Percentiles rank a stretch among this genome's conserved stretches.
These are phyloP conservation scores for Tethya wilhelma DNA, from an alignment of 37 sponge, comb jelly and placozoan species.

Conservation along the genomic window DNA sequence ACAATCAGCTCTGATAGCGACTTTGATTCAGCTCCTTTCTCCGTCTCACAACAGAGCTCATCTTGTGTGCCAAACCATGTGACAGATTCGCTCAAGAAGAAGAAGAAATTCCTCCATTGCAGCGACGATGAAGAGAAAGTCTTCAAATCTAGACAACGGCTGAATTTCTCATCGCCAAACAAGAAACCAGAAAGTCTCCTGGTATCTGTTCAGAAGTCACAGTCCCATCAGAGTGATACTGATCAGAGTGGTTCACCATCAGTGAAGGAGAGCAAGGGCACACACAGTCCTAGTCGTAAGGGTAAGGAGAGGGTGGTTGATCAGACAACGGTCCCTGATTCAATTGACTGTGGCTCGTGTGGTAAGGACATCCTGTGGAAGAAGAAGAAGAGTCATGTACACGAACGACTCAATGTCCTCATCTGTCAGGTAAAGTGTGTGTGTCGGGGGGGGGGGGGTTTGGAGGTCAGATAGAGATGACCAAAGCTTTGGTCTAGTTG, in stretches of 20 bases:
- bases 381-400: constrained; percentile 24
- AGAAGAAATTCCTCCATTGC: neutral
- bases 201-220: neutral
- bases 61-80: neutral
- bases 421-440: constrained; percentile 59
- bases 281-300: neutral
- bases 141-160: neutral
- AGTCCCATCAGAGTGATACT: neutral
- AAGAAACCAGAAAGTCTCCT: neutral
- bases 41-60: neutral
- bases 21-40: neutral
- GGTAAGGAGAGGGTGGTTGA: constrained; percentile 3
- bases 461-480: neutral
- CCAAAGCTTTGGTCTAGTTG: neutral
- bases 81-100: neutral
- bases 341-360: constrained; percentile 38
- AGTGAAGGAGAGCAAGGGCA: constrained; percentile 1
- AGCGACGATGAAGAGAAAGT: constrained; percentile 12
- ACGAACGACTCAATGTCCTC: constrained; percentile 44
- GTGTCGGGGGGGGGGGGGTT: too few relatives aligned
- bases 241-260: neutral
- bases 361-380: constrained; percentile 25
- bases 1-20: constrained; percentile 22
- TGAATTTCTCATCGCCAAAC: neutral
- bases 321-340: neutral